Evolutionary conservation across 2,797 vertebrate species (phyloP), one percentile per base, ranked within the genome.

Genomic region (Tolypeutes matacus): DNA sequence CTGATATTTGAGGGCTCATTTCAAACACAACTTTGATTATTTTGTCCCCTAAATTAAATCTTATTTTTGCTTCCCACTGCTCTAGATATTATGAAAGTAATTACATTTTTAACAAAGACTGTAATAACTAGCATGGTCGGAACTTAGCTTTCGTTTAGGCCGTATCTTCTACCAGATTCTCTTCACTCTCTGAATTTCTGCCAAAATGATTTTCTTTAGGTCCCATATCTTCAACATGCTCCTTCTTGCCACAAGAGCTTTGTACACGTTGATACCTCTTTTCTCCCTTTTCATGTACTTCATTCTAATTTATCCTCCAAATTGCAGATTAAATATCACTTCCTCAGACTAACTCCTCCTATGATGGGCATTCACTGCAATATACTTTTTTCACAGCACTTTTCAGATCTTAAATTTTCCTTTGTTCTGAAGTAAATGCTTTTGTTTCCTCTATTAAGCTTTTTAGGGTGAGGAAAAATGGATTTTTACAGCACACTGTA

Each of bases 381-480:
- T 60, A 25, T 88, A 75, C 56, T 56, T 78, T 81, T 89, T 86
- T 81, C 27, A 72, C 36, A 82, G 53, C 42, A 90, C 36, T 95
- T 88, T 92, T 82, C 73, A 90, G 92, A 93, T 76, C 64, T 88
- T 36, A 89, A 85, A 82, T 93, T 94, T 93, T 69, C 93, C 69
- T 95, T 58, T 75, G 12, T 82, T 88, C 49, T 72, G 31, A 96
- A 89, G 39, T 78, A 72, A 92, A 75, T 93, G 83, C 87, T 90
- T 86, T 58, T 78, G 17, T 93, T 65, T 75, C 76, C 53, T 77
- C n/a, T 60, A 64, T 56, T 76, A 91, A 94, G 13, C 72, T 84
- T 12, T 84, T 93, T 94, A 69, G 53, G 39, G 49, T 21, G 93
- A 76, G 42, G 15, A 83, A 18, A 72, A 89, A 67, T 34, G 81